Base-by-base conservation (phyloP, 1,140 invertebrate species). In the Eciton burchellii region DNA sequence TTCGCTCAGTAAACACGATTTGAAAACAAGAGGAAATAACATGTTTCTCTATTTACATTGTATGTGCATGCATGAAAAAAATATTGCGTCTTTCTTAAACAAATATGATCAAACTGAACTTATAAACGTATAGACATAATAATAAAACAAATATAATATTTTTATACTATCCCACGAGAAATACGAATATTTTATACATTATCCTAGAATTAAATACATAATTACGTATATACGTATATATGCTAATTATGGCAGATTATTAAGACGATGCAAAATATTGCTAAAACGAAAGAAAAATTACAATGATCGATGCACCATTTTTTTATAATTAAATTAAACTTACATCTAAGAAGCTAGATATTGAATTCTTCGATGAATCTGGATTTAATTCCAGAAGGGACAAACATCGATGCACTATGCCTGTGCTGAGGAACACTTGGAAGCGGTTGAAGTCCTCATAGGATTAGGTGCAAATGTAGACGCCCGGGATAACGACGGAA, bases 341-440 rank as follows among this genome's bases (percentile, higher is more conserved):
- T 19, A 56, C 54, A n/a, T 19, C 21, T n/a, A 21, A 21, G 19
- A 56, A 56, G 9, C n/a, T 3, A 19, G n/a, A n/a, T 29, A 76
- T 76, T 19, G n/a, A 63, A 59, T 14, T 52, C 5, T 21, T 0
- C 19, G 3, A 65, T 16, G 21, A 49, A 76, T 82, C 45, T 43
- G 14, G 26, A 83, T 74, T 26, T 0, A 47, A 14, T 71, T 70
- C 14, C 88, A 96, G 96, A 94, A 95, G 89, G 93, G 94, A n/a
- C 95, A 95, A 86, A 97, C 97, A 19, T 94, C 97, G 0, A 91
- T 98, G 14, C 97, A 97, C 91, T 94, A 96, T 54, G 96, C 97
- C 3, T 96, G 97, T 86, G 96, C 97, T 86, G 94, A 95, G 43
- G 97, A 97, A 9, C 96, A 97, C 88, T 93, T 95, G 29, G 95